phyloP scores from a whole-genome alignment of 2,888 invertebrate species.

The Morinoia aosen region DNA sequence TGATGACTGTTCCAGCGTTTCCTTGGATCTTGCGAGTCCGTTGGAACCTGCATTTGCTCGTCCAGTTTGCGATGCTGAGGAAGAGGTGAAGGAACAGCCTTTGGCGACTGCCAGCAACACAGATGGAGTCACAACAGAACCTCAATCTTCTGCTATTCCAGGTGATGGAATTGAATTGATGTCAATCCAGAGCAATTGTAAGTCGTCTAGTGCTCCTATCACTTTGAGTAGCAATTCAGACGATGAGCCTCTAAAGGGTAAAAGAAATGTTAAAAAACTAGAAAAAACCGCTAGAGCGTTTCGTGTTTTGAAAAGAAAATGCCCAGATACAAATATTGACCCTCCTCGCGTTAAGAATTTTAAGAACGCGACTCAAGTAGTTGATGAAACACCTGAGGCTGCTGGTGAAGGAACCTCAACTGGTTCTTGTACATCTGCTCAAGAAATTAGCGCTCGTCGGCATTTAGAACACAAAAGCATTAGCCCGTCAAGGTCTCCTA shows the following conservation, averaged over 20 bases:
- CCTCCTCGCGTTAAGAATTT: background rate
- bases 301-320: background rate
- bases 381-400: background rate
- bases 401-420: background rate
- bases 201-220: background rate
- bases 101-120: background rate
- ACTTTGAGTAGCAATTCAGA: background rate
- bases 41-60: background rate
- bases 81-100: background rate
- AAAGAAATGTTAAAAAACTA: background rate
- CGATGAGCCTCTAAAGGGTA: background rate
- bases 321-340: background rate
- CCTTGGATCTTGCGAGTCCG: background rate
- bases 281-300: background rate
- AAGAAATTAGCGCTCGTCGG: background rate
- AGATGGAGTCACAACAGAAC: background rate
- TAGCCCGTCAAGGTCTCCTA: background rate
- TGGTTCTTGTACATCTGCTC: background rate
- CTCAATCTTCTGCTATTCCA: background rate
- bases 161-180: background rate
- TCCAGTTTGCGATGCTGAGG: background rate
- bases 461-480: background rate
- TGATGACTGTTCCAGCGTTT: background rate
- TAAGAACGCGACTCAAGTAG: background rate
- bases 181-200: background rate